A percentile compares a stretch with the other conserved stretches of the same genome.
These are phyloP conservation scores for Pelusios castaneus DNA, from an alignment of 2,113 vertebrate species.

Conservation along the genomic window DNA sequence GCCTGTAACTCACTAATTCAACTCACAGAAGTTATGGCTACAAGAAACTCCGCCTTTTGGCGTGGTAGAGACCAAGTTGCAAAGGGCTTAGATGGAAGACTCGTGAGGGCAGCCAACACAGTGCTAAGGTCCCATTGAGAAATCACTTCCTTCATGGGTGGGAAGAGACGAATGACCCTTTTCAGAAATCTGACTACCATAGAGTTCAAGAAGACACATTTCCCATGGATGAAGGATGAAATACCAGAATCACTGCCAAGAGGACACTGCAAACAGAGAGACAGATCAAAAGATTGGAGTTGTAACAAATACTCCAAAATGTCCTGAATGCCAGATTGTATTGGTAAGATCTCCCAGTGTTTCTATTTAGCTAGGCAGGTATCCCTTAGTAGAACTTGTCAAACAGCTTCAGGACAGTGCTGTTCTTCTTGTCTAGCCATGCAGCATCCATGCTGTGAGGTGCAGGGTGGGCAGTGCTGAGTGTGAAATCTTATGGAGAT, in stretches of 20 bases:
- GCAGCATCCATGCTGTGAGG: neutral
- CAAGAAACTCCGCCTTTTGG: neutral
- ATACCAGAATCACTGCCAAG: neutral
- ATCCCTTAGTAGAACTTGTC: neutral
- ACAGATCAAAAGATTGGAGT: neutral
- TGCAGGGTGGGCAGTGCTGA: neutral
- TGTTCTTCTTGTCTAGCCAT: neutral
- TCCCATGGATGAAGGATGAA: neutral
- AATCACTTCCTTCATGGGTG: neutral
- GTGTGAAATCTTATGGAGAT: neutral
- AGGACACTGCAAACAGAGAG: neutral
- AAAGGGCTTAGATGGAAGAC: neutral
- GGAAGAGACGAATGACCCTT: neutral
- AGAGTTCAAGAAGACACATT: neutral
- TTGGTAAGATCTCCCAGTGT: neutral
- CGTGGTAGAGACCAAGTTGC: neutral
- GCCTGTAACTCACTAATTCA: neutral
- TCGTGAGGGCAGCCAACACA: neutral
- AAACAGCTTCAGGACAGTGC: neutral
- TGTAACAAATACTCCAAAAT: neutral
- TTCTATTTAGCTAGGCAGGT: neutral
- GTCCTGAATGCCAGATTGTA: neutral
- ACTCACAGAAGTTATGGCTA: neutral
- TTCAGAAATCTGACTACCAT: neutral
- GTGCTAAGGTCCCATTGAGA: neutral